Percentiles rank a stretch among this genome's conserved stretches.
Conservation (phyloP, 2,888 invertebrate species). For the Neoscelio sp. region DNA sequence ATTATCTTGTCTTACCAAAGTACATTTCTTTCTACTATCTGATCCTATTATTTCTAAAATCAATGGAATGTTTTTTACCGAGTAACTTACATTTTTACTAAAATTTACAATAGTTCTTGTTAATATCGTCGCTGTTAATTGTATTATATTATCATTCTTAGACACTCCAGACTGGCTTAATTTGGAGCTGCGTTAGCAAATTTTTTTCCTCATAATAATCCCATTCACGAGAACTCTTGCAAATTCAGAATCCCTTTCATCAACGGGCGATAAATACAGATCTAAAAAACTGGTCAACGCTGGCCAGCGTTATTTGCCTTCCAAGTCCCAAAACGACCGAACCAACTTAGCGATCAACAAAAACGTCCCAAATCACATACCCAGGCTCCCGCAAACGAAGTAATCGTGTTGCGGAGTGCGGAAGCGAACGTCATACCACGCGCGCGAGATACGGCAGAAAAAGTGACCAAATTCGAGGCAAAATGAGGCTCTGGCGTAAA, state of each 20-base stretch:
- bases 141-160: too few relatives aligned
- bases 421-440: slow-evolving; percentile 35
- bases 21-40: too few relatives aligned
- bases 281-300: slow-evolving; percentile 8
- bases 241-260: slow-evolving; percentile 29
- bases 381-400: slow-evolving; percentile 23
- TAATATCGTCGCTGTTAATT: too few relatives aligned
- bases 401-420: slow-evolving; percentile 26
- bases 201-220: slow-evolving; percentile 15
- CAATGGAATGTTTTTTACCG: too few relatives aligned
- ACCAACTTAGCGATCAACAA: too few relatives aligned
- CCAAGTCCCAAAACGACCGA: slow-evolving; percentile 19
- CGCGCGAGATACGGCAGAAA: slow-evolving; percentile 27
- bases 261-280: slow-evolving; percentile 23
- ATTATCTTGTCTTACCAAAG: too few relatives aligned
- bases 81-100: too few relatives aligned
- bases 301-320: slow-evolving; percentile 7
- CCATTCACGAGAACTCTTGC: slow-evolving; percentile 27
- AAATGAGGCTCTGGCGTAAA: slow-evolving; percentile 69
- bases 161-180: slow-evolving; percentile 34
- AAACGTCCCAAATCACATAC: slow-evolving; percentile 32
- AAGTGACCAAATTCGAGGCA: slow-evolving; percentile 53
- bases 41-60: too few relatives aligned
- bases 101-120: too few relatives aligned
- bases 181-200: slow-evolving; percentile 10